Evolutionary conservation across 2,888 invertebrate species (phyloP), one percentile per base, ranked within the genome.

Genomic region (Drosophila atripex): DNA sequence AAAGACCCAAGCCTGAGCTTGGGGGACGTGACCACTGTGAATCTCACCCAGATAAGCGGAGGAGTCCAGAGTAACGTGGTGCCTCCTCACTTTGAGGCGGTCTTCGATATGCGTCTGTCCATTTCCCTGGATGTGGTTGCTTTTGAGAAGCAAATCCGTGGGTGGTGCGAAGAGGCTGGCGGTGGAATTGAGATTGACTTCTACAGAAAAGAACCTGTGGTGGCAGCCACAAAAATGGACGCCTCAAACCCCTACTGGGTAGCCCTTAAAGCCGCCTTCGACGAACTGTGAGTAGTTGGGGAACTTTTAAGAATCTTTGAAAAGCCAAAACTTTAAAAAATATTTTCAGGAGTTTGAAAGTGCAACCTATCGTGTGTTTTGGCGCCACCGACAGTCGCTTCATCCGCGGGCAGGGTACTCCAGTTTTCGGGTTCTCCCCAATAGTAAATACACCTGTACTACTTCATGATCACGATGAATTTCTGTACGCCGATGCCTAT

Each of bases 401-500:
- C 88, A 91, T 98, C 9, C 93, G 98, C 12, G 82, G 94, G 94
- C 88, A 93, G 41, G 97, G 96, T 9, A 93, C 96, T 52, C 96
- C 96, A 2, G 97, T 97, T 0, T 92, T 98, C 68, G 97, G 98
- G 18, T 97, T 99, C 91, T 97, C 97, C 0, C 98, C 98, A 0
- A 96, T 98, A 92, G 95, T 95, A 84, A 94, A 94, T 86, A 97
- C 97, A 0, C 95, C 95, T 0, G 93, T 97, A 2, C 93, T 96
- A 0, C 93, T 98, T 2, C 98, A 99, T 88, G 97, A 97, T 90
- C 95, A 98, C 89, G 94, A 99, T 90, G 98, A 99, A 90, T 96
- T 30, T 16, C 18, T 63, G 11, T 35, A 21, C 9, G 95, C 95
- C 50, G 93, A 94, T 11, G 93, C 94, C 1, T 98, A 97, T 91